A percentile compares a stretch with the other conserved stretches of the same genome.
Evolutionary conservation across 2,888 invertebrate genomes (phyloP).

Genomic region (Caradrina kadenii): DNA sequence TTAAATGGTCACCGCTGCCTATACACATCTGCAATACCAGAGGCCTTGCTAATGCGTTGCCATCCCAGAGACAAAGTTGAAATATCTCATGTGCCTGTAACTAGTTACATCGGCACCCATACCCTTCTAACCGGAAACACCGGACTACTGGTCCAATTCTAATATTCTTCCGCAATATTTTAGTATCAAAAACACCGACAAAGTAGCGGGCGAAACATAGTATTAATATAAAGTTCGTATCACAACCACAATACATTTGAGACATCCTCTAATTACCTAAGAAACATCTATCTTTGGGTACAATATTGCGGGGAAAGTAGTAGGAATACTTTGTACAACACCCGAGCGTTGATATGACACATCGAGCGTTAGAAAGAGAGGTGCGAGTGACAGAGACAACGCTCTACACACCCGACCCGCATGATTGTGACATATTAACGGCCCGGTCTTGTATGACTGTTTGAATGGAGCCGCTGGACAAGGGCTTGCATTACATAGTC

Average conservation of each 20-base stretch:
- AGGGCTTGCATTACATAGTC: background rate
- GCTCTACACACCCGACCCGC: no score
- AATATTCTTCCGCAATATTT: no score
- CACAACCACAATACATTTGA: constrained; percentile 43
- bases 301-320: constrained; percentile 70
- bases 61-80: no score
- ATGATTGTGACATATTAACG: constrained; percentile 3
- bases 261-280: constrained; percentile 44
- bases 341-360: background rate
- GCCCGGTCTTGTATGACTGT: background rate
- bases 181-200: no score
- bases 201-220: no score
- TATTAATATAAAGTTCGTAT: background rate
- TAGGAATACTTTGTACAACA: constrained; percentile 52
- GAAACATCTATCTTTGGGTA: constrained; percentile 75
- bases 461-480: constrained; percentile 6
- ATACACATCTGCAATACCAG: no score
- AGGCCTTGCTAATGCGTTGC: no score
- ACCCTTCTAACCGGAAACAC: no score
- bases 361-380: background rate
- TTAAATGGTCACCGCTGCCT: no score
- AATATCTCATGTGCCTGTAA: no score
- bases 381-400: constrained; percentile 1
- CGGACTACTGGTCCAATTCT: no score
- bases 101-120: no score